These are phyloP conservation scores for Drosophila kanekoi DNA, from an alignment of 2,888 invertebrate species.

Conservation along the genomic window DNA sequence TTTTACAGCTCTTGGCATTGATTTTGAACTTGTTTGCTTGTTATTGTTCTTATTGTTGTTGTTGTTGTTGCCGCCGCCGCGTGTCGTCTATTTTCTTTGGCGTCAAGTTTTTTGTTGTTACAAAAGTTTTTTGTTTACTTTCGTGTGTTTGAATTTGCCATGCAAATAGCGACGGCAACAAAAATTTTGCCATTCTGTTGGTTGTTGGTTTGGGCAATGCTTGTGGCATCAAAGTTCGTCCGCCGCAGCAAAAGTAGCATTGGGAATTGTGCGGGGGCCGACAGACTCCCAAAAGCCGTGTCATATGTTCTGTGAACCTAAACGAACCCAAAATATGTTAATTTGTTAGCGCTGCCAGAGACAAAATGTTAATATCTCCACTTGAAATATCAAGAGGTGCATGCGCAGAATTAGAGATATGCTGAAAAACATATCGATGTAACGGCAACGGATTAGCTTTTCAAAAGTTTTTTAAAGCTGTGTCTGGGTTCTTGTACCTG, in stretches of 20 bases:
- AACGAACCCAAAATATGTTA: constrained; percentile 58
- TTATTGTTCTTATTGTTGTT: constrained; percentile 19
- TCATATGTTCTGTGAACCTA: constrained; percentile 49
- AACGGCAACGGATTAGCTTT: constrained; percentile 15
- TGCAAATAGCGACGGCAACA: constrained; percentile 71
- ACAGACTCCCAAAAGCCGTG: constrained; percentile 22
- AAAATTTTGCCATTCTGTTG: constrained; percentile 36
- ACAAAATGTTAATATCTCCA: constrained; percentile 50
- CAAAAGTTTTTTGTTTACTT: constrained; percentile 76
- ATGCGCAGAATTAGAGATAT: constrained; percentile 1
- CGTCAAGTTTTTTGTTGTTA: constrained; percentile 60
- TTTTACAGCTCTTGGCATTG: constrained; percentile 76
- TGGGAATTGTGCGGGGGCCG: constrained; percentile 28
- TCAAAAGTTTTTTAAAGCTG: too few species aligned
- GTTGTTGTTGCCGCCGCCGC: constrained; percentile 14
- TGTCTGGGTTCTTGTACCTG: too few species aligned
- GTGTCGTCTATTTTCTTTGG: constrained; percentile 57
- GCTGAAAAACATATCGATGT: constrained; percentile 17
- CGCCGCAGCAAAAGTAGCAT: constrained; percentile 31
- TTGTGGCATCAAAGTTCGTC: constrained; percentile 44
- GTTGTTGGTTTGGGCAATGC: constrained; percentile 26
- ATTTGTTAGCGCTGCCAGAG: constrained; percentile 41
- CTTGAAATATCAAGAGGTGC: constrained; percentile 25
- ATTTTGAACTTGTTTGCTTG: constrained; percentile 66
- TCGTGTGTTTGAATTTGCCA: constrained; percentile 74